These are phyloP conservation scores for Proctacanthus coquilletti DNA, from an alignment of 1,140 invertebrate species.

Conservation along the genomic window DNA sequence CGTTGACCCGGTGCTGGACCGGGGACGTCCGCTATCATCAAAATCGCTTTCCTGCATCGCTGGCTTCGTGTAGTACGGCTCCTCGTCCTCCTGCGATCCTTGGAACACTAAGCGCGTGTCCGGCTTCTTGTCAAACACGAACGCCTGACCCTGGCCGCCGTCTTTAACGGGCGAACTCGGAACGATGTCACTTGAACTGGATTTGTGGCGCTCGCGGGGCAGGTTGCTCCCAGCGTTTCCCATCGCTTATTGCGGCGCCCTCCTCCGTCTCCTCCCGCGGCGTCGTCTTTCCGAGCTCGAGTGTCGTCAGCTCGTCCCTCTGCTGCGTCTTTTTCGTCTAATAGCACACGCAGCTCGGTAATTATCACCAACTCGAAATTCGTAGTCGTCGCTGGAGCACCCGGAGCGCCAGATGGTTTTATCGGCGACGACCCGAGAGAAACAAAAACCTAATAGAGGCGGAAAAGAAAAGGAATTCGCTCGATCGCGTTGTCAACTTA, in stretches of 20 bases:
- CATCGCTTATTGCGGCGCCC: conserved; percentile 10
- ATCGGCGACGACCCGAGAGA: neutral
- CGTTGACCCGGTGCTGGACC: conserved; percentile 38
- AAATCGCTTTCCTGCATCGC: conserved; percentile 20
- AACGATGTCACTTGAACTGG: conserved; percentile 20
- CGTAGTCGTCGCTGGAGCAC: no score
- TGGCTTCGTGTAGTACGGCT: conserved; percentile 54
- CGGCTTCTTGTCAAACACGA: conserved; percentile 71
- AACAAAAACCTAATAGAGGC: no score
- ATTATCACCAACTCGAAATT: no score
- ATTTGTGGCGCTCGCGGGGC: conserved; percentile 27
- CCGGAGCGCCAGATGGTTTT: neutral
- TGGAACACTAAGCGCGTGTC: conserved; percentile 35
- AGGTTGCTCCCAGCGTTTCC: conserved; percentile 26
- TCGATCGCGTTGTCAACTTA: no score
- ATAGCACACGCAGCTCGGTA: no score
- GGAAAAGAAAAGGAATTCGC: no score
- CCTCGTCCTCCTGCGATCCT: conserved; percentile 45
- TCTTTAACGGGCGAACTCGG: conserved; percentile 27
- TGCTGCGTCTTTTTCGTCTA: no score
- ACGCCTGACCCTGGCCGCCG: conserved; percentile 47
- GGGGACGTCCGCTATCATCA: conserved; percentile 28
- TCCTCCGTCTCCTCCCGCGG: neutral
- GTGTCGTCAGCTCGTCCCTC: no score
- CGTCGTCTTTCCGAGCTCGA: neutral